These are phyloP conservation scores for Amblyteles armatorius DNA, from an alignment of 2,888 invertebrate genomes.

Conservation along the genomic window DNA sequence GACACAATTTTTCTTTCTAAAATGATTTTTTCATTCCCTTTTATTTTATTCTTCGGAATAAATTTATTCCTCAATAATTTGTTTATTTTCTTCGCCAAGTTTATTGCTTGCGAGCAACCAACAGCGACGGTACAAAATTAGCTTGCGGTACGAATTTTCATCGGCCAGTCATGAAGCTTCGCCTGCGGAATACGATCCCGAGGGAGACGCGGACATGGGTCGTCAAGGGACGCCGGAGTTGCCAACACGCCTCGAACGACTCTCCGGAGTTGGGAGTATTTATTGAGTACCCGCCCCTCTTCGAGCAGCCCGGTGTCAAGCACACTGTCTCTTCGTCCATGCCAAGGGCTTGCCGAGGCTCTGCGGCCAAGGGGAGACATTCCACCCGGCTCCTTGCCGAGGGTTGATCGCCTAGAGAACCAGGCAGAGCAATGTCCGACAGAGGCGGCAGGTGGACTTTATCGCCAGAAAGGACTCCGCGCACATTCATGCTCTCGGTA, in stretches of 20 bases:
- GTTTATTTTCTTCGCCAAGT: too few relatives aligned
- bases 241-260: constrained; percentile 54
- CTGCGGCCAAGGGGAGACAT: constrained; percentile 23
- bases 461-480: constrained; percentile 40
- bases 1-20: background rate
- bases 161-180: constrained; percentile 17
- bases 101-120: too few relatives aligned
- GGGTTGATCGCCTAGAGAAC: constrained; percentile 2
- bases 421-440: constrained; percentile 26
- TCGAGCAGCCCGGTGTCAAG: background rate
- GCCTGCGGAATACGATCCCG: constrained; percentile 1
- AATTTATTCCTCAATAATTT: constrained; percentile 2
- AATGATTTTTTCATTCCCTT: too few relatives aligned
- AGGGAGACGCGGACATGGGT: background rate
- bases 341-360: constrained; percentile 36
- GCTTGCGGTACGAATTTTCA: too few relatives aligned
- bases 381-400: constrained; percentile 16
- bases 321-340: constrained; percentile 7
- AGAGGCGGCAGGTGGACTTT: constrained; percentile 39
- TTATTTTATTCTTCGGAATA: background rate
- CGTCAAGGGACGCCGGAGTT: constrained; percentile 3
- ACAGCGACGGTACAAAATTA: background rate
- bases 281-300: constrained; percentile 30
- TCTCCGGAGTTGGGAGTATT: constrained; percentile 38
- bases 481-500: constrained; percentile 13